Evolutionary conservation across 1,140 invertebrate species (phyloP), one percentile per base, ranked within the genome.

Genomic region (Cyclina sinensis): DNA sequence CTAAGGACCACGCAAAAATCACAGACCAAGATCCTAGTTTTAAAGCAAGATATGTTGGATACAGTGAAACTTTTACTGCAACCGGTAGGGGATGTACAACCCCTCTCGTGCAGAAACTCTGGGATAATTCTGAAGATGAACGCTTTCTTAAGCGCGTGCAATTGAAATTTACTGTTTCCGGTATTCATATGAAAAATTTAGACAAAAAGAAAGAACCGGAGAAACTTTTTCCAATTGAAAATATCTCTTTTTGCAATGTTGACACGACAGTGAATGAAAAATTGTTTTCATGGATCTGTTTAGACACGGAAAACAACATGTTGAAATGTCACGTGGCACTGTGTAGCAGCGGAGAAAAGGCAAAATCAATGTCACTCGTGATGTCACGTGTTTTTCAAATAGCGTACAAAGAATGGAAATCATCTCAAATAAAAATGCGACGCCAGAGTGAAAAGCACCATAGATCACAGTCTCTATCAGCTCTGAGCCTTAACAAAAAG

Each of bases 231-330:
- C 35, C 27, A 3, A 93, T 94, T 46, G 90, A 92, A 65, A 84
- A 93, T 35, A 92, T 94, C 30, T 92, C 93, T 0, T 93, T 92
- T 68, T 94, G 93, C 57, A 90, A 89, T 37, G 89, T 83, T 14
- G 89, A 88, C 21, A 51, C 51, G 5, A 46, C n/a, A 24, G 87
- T 91, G 0, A 93, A 93, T 59, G 92, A 93, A 37, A 76, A 92
- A 32, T 91, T 95, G 39, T 94, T 95, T 70, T 91, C 92, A 32
- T 95, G 94, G 94, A 94, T 95, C 70, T 92, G 79, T 70, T 89
- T 90, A n/a, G 74, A 86, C 14, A 46, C 83, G 0, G 85, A 83
- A 0, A 74, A 59, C 2, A 86, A 87, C 0, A 80, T 78, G 21
- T 80, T 94, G 51, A 43, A 91, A 57, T 92, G 90, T 87, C 92